Conservation (phyloP, 2,888 invertebrate species). For the Epistrophella euchroma region DNA sequence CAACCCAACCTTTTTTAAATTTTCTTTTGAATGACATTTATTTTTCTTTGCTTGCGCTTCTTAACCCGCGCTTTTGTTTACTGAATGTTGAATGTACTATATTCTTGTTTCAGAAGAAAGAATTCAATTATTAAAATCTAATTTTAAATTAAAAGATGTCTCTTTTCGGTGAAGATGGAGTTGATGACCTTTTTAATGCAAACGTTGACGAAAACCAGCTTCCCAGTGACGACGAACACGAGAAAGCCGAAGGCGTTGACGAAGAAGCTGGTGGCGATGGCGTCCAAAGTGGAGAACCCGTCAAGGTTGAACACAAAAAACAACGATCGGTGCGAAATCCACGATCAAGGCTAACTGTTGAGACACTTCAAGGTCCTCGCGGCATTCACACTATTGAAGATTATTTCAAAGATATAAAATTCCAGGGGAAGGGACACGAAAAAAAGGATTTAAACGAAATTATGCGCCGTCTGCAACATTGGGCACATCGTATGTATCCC, state of each 20-base stretch:
- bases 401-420: constrained; percentile 92
- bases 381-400: constrained; percentile 92
- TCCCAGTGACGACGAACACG: constrained; percentile 84
- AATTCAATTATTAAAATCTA: not conserved
- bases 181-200: constrained; percentile 80
- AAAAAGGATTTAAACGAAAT: constrained; percentile 91
- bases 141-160: constrained; percentile 62
- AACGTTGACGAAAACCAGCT: constrained; percentile 83
- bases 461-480: constrained; percentile 94
- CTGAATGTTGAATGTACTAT: not conserved
- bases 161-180: constrained; percentile 78
- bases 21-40: not conserved
- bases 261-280: constrained; percentile 82
- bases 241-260: constrained; percentile 78
- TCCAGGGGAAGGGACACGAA: constrained; percentile 92
- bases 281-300: constrained; percentile 82
- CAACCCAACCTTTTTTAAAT: too few species aligned
- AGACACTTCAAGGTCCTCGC: constrained; percentile 89
- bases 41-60: not conserved
- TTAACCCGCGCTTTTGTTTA: not conserved
- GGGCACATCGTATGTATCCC: constrained; percentile 96
- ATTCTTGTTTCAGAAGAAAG: not conserved
- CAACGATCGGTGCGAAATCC: constrained; percentile 87
- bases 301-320: constrained; percentile 85
- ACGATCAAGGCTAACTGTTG: constrained; percentile 88